These are phyloP conservation scores for Motacilla tschutschensis DNA, from an alignment of 2,113 vertebrate species.

Conservation along the genomic window DNA sequence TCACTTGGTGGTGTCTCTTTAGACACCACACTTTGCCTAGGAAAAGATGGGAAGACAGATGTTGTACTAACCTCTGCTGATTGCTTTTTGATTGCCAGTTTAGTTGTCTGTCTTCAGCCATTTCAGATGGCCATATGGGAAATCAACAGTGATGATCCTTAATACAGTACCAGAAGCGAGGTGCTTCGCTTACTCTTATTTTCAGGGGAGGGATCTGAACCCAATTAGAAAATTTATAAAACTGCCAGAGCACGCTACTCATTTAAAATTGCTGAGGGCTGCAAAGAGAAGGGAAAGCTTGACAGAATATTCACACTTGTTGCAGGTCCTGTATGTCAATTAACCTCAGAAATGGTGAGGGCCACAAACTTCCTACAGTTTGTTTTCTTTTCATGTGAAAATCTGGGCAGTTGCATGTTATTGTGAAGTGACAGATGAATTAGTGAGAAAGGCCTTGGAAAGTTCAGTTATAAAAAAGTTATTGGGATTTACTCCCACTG, in stretches of 20 bases:
- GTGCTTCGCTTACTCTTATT: neutral
- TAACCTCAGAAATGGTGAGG: neutral
- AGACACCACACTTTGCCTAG: neutral
- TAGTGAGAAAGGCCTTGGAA: neutral
- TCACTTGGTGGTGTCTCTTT: neutral
- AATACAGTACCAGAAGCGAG: neutral
- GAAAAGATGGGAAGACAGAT: conserved; percentile 35
- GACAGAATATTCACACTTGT: neutral
- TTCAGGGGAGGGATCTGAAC: neutral
- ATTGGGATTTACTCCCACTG: neutral
- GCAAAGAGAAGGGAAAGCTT: neutral
- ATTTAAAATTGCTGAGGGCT: neutral
- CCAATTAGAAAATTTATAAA: conserved; percentile 25
- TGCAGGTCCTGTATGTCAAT: neutral
- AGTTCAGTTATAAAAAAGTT: neutral
- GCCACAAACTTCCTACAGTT: neutral
- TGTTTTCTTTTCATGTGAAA: neutral
- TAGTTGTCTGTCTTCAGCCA: conserved; percentile 18
- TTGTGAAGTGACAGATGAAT: neutral
- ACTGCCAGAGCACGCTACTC: neutral
- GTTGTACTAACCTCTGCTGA: conserved; percentile 44
- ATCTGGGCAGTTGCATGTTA: neutral
- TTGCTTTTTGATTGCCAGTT: conserved; percentile 32
- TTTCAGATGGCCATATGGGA: conserved; percentile 21
- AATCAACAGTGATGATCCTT: conserved; percentile 38